These are phyloP conservation scores for Diploscapter pachys DNA, from an alignment of 1,140 invertebrate genomes.

Conservation along the genomic window DNA sequence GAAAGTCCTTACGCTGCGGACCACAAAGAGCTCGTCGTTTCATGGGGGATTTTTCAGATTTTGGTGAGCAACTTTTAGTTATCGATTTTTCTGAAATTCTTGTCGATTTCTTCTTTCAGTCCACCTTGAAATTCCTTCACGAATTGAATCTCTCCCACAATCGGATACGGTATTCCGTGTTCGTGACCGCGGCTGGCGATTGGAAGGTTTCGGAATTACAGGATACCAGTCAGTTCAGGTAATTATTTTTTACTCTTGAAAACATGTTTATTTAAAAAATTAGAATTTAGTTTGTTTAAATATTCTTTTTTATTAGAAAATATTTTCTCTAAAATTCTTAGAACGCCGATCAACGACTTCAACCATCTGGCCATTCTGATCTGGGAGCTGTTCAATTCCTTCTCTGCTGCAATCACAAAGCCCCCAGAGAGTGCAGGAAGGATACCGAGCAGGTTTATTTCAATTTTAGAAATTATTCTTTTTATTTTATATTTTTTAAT, in stretches of 20 bases:
- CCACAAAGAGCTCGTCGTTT: slow-evolving; percentile 80
- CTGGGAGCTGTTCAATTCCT: slow-evolving; percentile 96
- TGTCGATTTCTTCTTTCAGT: slow-evolving; percentile 67
- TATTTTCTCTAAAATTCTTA: slow-evolving; percentile 79
- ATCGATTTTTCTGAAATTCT: slow-evolving; percentile 14
- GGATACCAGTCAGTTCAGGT: too few species aligned
- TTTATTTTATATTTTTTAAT: slow-evolving; percentile 33
- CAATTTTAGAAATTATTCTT: not conserved
- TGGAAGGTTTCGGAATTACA: slow-evolving; percentile 65
- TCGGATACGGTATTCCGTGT: slow-evolving; percentile 89
- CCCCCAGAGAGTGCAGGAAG: slow-evolving; percentile 71
- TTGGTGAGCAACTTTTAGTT: slow-evolving; percentile 68
- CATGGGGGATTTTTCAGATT: slow-evolving; percentile 94
- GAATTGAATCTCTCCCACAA: slow-evolving; percentile 92
- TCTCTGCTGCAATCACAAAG: slow-evolving; percentile 66
- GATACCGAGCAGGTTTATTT: slow-evolving; percentile 61
- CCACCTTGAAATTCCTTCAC: slow-evolving; percentile 88
- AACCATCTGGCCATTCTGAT: slow-evolving; percentile 93
- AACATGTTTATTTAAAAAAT: too few species aligned
- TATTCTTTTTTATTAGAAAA: slow-evolving; percentile 64
- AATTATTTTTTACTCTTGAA: too few species aligned
- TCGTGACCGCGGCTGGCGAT: slow-evolving; percentile 89
- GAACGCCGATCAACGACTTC: slow-evolving; percentile 83
- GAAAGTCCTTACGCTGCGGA: slow-evolving; percentile 68
- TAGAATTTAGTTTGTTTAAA: too few species aligned